Evolutionary conservation across 1,140 invertebrate genomes (phyloP), one percentile per base, ranked within the genome.

Genomic region (Nasonia longicornis): DNA sequence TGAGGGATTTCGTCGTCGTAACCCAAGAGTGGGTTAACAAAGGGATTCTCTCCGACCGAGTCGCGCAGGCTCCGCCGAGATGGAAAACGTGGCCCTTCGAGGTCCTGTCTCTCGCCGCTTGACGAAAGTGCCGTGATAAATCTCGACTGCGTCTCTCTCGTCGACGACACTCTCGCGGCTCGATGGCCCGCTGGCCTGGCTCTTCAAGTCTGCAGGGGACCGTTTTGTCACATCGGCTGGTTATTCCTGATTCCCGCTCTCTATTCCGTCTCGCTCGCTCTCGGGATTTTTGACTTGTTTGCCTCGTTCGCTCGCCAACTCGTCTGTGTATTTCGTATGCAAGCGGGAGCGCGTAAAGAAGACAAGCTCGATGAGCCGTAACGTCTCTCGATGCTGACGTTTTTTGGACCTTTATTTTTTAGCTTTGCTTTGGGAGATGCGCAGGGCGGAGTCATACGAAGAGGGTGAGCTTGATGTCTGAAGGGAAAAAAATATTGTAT

Each of bases 351-450:
- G 79, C 70, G 76, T 82, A 78, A 78, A 78, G 76, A 77, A 74
- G 77, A 79, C 76, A 48, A 79, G 67, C 77, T 82, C 81, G 81
- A 82, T 82, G 81, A 82, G 81, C 81, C 77, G 81, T 82, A 79
- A 82, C 77, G 81, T 82, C 81, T 79, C 81, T 79, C 81, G 81
- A 82, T 82, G 77, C 52, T 38, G 42, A 29, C 16, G 14, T 66
- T 67, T 75, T 52, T 31, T 77, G 22, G 12, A 29, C 20, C n/a
- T 63, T 64, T 42, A 29, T 71, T 77, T 67, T 77, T 29, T 79
- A 38, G n/a, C 66, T 63, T 70, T 1, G 42, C 72, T 69, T 75
- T 67, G 48, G 22, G 31, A 72, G 29, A 70, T 35, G 38, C 42
- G 52, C 52, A 77, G 70, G 22, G 3, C 52, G 71, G 71, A 48